Conservation (phyloP, 2,797 vertebrate species). For the Halcyon leucocephala region DNA sequence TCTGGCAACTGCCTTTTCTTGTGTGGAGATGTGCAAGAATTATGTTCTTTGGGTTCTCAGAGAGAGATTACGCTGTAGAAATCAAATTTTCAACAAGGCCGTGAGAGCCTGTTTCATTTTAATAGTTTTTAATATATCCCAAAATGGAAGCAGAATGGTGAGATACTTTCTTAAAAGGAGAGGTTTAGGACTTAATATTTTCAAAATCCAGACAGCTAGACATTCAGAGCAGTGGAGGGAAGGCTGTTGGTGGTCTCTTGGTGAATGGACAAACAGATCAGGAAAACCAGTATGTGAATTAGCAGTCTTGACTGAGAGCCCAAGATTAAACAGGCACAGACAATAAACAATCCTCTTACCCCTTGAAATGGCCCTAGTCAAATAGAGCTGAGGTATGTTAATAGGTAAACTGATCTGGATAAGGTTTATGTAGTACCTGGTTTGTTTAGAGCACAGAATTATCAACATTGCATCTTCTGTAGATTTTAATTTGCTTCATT, state of each 20-base stretch:
- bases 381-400: not conserved
- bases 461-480: not conserved
- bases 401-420: slow-evolving; percentile 17
- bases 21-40: not conserved
- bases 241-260: slow-evolving; percentile 39
- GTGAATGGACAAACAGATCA: slow-evolving; percentile 14
- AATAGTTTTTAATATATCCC: not conserved
- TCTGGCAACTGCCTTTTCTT: not conserved
- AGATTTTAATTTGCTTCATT: not conserved
- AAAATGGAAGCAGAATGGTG: not conserved
- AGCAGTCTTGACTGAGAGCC: not conserved
- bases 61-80: not conserved
- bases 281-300: not conserved
- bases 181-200: not conserved
- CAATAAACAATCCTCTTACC: not conserved
- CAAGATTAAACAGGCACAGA: not conserved
- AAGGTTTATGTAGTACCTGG: not conserved
- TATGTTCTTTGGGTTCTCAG: not conserved
- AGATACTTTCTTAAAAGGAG: not conserved
- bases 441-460: slow-evolving; percentile 12
- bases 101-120: not conserved
- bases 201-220: not conserved
- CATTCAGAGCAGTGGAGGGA: not conserved
- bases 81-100: not conserved
- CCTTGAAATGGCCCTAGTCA: not conserved